Evolutionary conservation across 2,888 invertebrate species (phyloP).

Genomic region (Tipula confusa): DNA sequence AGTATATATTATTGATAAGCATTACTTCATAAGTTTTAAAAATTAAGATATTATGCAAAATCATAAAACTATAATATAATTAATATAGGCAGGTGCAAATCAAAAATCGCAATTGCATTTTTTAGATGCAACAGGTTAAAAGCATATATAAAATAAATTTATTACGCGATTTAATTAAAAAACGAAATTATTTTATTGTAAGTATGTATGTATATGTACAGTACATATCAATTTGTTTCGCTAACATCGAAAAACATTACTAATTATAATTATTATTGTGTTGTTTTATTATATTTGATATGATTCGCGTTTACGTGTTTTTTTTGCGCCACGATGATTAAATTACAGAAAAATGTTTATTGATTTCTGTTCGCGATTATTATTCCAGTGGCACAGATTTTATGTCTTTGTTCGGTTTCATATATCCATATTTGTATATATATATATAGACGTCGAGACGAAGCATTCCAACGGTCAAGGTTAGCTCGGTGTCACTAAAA

Average conservation of each 20-base stretch:
- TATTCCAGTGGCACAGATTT: conserved; percentile 3
- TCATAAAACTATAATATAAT: too few species aligned
- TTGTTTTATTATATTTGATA: background rate
- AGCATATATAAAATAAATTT: background rate
- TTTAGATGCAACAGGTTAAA: background rate
- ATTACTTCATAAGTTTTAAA: background rate
- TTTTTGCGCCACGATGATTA: background rate
- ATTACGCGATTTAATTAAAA: background rate
- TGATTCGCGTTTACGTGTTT: background rate
- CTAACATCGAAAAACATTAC: background rate
- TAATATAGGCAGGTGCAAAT: background rate
- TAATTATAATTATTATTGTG: background rate
- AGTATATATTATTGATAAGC: background rate
- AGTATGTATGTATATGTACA: background rate
- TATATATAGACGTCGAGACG: background rate
- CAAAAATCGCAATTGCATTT: background rate
- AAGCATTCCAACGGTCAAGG: background rate
- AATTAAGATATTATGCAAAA: too few species aligned
- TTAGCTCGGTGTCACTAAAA: background rate
- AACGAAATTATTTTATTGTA: background rate
- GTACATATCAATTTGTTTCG: background rate
- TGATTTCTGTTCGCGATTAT: background rate
- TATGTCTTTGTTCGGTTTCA: background rate
- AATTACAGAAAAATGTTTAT: background rate
- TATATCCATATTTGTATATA: too few species aligned